Conservation (phyloP, 1,140 invertebrate species). For the Drosophila bocki region DNA sequence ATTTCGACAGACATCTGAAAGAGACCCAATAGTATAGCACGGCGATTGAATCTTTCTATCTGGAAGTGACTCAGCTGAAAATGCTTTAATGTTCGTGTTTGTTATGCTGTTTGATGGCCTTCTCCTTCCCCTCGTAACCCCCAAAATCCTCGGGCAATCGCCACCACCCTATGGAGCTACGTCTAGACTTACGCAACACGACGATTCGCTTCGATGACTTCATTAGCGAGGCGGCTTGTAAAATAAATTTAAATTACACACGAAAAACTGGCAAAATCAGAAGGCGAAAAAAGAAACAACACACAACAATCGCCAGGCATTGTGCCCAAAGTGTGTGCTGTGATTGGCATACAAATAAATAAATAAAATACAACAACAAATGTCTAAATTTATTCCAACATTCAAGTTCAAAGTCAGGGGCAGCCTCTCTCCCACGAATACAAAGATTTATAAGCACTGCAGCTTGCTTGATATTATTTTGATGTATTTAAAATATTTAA, state of each 20-base stretch:
- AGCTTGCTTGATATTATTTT: background rate
- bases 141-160: slow-evolving; percentile 19
- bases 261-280: slow-evolving; percentile 32
- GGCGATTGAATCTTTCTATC: slow-evolving; percentile 20
- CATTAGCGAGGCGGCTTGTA: slow-evolving; percentile 52
- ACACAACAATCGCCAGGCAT: slow-evolving; percentile 37
- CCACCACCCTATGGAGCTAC: slow-evolving; percentile 21
- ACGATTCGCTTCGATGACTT: slow-evolving; percentile 52
- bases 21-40: slow-evolving; percentile 9
- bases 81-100: slow-evolving; percentile 37
- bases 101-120: slow-evolving; percentile 44
- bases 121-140: slow-evolving; percentile 31
- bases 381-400: slow-evolving; percentile 46
- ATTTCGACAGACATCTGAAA: slow-evolving; percentile 18
- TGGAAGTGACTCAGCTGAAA: slow-evolving; percentile 33
- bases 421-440: slow-evolving; percentile 31
- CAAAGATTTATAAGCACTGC: slow-evolving; percentile 14
- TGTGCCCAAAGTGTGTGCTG: slow-evolving; percentile 28
- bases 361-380: slow-evolving; percentile 8
- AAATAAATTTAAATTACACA: slow-evolving; percentile 62
- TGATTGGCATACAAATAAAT: slow-evolving; percentile 34
- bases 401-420: slow-evolving; percentile 73
- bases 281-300: slow-evolving; percentile 8
- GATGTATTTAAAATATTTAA: slow-evolving; percentile 21
- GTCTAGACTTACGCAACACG: slow-evolving; percentile 49